Conservation (phyloP, 1,140 invertebrate genomes). For the Drosophila nigrodunni region DNA sequence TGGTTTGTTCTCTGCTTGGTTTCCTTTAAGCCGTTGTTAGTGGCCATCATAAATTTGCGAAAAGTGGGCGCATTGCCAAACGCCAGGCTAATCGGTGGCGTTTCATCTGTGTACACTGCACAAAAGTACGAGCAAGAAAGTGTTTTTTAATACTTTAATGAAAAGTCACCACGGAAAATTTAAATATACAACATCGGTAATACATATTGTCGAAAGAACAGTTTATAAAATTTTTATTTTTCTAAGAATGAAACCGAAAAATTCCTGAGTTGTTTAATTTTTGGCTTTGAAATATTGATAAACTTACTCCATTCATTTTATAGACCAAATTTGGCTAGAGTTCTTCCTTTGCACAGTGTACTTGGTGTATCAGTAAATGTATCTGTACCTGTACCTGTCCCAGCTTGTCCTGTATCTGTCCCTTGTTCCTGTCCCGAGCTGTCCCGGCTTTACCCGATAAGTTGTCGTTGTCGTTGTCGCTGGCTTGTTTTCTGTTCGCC, state of each 20-base stretch:
- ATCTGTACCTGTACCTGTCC: constrained; percentile 31
- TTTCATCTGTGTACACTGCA: constrained; percentile 59
- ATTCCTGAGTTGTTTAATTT: too few relatives aligned
- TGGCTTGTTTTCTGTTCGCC: constrained; percentile 59
- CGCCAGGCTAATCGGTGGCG: constrained; percentile 74
- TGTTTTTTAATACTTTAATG: too few relatives aligned
- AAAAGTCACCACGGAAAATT: too few relatives aligned
- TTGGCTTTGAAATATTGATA: too few relatives aligned
- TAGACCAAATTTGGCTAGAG: background rate
- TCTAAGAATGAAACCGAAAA: too few relatives aligned
- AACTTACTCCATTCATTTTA: too few relatives aligned
- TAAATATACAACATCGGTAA: too few relatives aligned
- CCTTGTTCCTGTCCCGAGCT: constrained; percentile 8
- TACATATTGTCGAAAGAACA: too few relatives aligned
- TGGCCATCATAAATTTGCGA: constrained; percentile 76
- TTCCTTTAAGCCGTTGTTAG: constrained; percentile 59
- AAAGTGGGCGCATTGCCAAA: constrained; percentile 46
- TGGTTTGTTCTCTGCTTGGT: constrained; percentile 21
- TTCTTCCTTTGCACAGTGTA: constrained; percentile 17
- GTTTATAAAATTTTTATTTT: too few relatives aligned
- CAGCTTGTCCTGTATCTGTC: constrained; percentile 9
- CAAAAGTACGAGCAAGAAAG: too few relatives aligned
- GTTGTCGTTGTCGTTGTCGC: constrained; percentile 34
- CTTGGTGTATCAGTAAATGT: background rate
- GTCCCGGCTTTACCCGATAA: constrained; percentile 15